Conservation (phyloP, 2,797 vertebrate species). For the Lacerta viridis region DNA sequence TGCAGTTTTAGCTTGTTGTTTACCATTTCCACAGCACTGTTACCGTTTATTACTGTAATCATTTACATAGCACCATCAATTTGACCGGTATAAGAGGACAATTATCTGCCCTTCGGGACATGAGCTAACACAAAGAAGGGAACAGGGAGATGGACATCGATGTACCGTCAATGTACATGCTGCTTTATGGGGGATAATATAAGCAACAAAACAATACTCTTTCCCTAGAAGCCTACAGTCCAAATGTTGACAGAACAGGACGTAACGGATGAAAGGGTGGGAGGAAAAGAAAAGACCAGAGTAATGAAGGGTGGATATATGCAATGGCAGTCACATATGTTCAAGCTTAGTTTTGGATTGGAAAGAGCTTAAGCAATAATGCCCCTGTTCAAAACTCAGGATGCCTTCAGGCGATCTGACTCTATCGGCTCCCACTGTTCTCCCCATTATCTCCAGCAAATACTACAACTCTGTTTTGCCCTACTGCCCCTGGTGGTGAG, state of each 20-base stretch:
- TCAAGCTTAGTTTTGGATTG: not conserved
- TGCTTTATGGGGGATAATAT: not conserved
- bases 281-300: not conserved
- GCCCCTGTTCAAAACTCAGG: not conserved
- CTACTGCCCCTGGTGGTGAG: too few species aligned
- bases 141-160: too few species aligned
- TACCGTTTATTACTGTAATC: not conserved
- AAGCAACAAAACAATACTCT: not conserved
- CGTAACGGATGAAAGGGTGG: not conserved
- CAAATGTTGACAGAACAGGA: not conserved
- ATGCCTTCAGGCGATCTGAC: not conserved
- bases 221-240: not conserved
- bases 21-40: not conserved
- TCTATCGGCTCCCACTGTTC: not conserved
- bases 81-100: not conserved
- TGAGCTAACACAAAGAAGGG: not conserved
- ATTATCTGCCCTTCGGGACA: not conserved
- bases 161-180: not conserved
- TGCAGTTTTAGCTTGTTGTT: conserved; percentile 18
- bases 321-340: not conserved
- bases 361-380: too few species aligned
- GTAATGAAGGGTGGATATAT: not conserved
- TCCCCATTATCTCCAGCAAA: too few species aligned
- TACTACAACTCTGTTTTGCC: too few species aligned
- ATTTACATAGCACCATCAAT: not conserved